A percentile compares a stretch with the other conserved stretches of the same genome.
These are phyloP conservation scores for Eptesicus fuscus DNA, from an alignment of 2,113 vertebrate species.

Conservation along the genomic window DNA sequence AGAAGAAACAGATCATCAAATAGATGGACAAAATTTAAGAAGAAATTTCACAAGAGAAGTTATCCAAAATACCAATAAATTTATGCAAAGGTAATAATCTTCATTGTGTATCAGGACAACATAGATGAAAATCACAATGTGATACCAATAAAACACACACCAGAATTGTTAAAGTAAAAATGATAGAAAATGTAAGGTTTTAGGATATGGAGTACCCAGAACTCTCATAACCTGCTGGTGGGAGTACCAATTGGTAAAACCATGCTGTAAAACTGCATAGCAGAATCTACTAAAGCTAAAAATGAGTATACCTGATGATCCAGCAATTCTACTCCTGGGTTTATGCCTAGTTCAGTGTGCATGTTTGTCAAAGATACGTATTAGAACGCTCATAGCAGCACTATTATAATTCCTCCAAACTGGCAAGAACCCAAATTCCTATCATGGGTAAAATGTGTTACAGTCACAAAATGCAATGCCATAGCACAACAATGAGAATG, in stretches of 20 bases:
- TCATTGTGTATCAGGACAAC: not conserved
- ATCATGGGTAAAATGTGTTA: not conserved
- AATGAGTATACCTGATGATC: rapidly evolving
- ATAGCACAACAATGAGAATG: not conserved
- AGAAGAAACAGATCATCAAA: not conserved
- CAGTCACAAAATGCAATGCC: not conserved
- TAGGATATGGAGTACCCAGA: not conserved
- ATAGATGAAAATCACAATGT: not conserved
- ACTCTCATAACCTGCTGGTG: not conserved
- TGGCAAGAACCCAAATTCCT: not conserved
- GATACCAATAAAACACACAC: not conserved
- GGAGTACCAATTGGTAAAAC: not conserved
- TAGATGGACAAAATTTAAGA: not conserved
- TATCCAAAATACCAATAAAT: not conserved
- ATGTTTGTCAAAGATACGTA: not conserved
- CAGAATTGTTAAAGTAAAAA: not conserved
- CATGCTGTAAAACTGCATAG: not conserved
- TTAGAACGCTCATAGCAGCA: not conserved
- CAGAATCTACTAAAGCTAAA: not conserved
- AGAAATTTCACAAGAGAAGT: not conserved
- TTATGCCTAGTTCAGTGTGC: not conserved
- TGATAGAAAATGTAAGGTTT: not conserved
- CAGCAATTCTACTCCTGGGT: not conserved
- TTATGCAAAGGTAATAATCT: not conserved
- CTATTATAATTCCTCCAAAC: not conserved